Conservation (phyloP, 1,140 invertebrate genomes). For the Orius laevigatus region DNA sequence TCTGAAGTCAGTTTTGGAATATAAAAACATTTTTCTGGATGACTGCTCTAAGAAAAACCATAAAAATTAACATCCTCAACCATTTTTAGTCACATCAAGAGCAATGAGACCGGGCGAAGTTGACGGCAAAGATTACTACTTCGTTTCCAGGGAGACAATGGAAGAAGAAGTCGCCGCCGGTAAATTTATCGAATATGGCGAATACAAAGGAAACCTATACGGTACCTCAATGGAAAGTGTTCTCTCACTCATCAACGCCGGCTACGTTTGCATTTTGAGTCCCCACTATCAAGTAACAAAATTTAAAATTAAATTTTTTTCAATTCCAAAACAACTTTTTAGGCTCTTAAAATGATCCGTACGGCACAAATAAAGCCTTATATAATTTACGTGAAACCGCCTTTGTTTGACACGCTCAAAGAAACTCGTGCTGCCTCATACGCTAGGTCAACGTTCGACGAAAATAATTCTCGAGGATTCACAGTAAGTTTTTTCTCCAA, state of each 20-base stretch:
- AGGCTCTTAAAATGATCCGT: constrained; percentile 83
- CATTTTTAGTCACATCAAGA: constrained; percentile 66
- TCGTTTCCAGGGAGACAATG: constrained; percentile 77
- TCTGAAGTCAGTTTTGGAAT: no score
- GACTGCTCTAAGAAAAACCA: no score
- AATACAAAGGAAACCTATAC: constrained; percentile 94
- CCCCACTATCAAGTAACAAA: constrained; percentile 63
- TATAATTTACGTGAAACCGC: constrained; percentile 86
- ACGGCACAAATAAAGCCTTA: constrained; percentile 86
- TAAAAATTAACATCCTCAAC: no score
- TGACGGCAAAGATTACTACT: constrained; percentile 89
- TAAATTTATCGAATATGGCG: constrained; percentile 91
- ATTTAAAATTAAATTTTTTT: neutral
- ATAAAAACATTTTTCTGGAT: no score
- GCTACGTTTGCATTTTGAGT: constrained; percentile 82
- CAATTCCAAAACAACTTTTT: no score
- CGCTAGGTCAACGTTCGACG: constrained; percentile 79
- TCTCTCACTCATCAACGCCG: constrained; percentile 67
- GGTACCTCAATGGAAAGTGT: constrained; percentile 86
- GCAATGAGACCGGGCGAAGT: constrained; percentile 66
- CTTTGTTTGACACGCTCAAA: constrained; percentile 66
- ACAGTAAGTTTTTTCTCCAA: constrained; percentile 53
- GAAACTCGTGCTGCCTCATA: constrained; percentile 61
- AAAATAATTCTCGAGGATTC: constrained; percentile 72
- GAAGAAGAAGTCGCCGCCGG: constrained; percentile 76